These are phyloP conservation scores for Geococcyx californianus DNA, from an alignment of 2,113 vertebrate species.

Conservation along the genomic window DNA sequence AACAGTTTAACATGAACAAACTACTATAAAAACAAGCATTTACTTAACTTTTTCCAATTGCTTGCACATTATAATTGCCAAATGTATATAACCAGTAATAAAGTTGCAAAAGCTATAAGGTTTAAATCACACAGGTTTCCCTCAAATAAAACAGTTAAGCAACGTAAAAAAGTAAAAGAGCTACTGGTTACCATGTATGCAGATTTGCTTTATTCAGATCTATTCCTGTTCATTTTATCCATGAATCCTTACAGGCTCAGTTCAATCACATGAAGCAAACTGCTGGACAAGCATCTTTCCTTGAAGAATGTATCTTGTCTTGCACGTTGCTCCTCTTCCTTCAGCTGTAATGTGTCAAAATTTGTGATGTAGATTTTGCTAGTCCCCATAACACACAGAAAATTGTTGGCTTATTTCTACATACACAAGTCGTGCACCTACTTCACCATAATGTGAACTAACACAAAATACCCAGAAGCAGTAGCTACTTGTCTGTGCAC, in stretches of 20 bases:
- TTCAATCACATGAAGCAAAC: slow-evolving; percentile 88
- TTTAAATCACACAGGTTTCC: slow-evolving; percentile 89
- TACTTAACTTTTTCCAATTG: slow-evolving; percentile 87
- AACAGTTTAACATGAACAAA: slow-evolving; percentile 88
- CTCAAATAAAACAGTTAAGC: slow-evolving; percentile 95
- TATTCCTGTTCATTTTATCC: slow-evolving; percentile 89
- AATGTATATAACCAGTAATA: slow-evolving; percentile 87
- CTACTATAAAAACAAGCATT: slow-evolving; percentile 95
- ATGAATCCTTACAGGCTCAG: slow-evolving; percentile 86
- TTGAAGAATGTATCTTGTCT: slow-evolving; percentile 82
- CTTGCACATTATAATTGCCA: slow-evolving; percentile 89
- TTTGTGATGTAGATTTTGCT: slow-evolving; percentile 99
- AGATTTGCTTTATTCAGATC: slow-evolving; percentile 92
- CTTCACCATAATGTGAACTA: slow-evolving; percentile 70
- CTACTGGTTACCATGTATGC: slow-evolving; percentile 93
- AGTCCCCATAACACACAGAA: slow-evolving; percentile 86
- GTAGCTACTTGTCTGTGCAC: slow-evolving; percentile 60
- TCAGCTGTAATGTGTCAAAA: slow-evolving; percentile 99
- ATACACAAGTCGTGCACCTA: slow-evolving; percentile 79
- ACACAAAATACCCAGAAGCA: slow-evolving; percentile 68
- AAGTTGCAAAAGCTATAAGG: slow-evolving; percentile 87
- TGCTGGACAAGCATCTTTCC: slow-evolving; percentile 83
- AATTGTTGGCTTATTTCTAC: slow-evolving; percentile 81
- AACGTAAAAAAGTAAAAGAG: slow-evolving; percentile 93
- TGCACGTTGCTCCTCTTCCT: slow-evolving; percentile 90